phyloP scores from a whole-genome alignment of 2,113 vertebrate species.

The Trichomycterus rosablanca region DNA sequence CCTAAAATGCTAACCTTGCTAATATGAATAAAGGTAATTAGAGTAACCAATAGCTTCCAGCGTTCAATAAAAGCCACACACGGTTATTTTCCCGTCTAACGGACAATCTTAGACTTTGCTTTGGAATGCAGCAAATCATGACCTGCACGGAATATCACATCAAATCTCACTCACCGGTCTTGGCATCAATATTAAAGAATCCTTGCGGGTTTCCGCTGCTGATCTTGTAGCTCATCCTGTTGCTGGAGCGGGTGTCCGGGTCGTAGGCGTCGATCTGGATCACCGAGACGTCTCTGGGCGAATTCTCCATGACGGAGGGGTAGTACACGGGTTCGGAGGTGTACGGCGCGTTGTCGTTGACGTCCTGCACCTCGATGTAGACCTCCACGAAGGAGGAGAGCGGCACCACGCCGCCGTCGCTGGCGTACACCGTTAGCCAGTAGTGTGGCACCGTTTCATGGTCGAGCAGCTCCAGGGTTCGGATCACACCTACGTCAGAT shows the following conservation, averaged over 20 bases:
- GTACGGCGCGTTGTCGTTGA: slow-evolving; percentile 94
- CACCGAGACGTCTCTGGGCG: slow-evolving; percentile 88
- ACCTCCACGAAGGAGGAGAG: slow-evolving; percentile 87
- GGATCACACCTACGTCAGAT: slow-evolving; percentile 74
- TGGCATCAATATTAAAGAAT: slow-evolving; percentile 87
- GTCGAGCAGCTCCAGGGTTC: slow-evolving; percentile 83
- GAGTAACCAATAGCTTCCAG: background rate
- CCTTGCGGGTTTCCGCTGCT: slow-evolving; percentile 96
- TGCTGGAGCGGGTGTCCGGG: slow-evolving; percentile 82
- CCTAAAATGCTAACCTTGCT: slow-evolving; percentile 20
- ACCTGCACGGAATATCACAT: too few relatives aligned
- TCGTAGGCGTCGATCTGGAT: slow-evolving; percentile 89
- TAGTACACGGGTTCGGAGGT: slow-evolving; percentile 92
- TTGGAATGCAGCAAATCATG: background rate
- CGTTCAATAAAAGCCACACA: background rate
- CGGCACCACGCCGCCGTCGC: slow-evolving; percentile 84
- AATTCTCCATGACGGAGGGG: slow-evolving; percentile 89
- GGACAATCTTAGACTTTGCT: too few relatives aligned
- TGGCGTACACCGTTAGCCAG: slow-evolving; percentile 94
- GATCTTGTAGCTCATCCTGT: slow-evolving; percentile 87
- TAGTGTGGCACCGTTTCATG: slow-evolving; percentile 86
- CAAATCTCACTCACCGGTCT: slow-evolving; percentile 77
- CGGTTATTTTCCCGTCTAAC: background rate
- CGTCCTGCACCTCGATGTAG: slow-evolving; percentile 89
- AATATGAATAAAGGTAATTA: slow-evolving; percentile 17